Conservation (phyloP, 1,140 invertebrate genomes). For the Pteromalus puparum region DNA sequence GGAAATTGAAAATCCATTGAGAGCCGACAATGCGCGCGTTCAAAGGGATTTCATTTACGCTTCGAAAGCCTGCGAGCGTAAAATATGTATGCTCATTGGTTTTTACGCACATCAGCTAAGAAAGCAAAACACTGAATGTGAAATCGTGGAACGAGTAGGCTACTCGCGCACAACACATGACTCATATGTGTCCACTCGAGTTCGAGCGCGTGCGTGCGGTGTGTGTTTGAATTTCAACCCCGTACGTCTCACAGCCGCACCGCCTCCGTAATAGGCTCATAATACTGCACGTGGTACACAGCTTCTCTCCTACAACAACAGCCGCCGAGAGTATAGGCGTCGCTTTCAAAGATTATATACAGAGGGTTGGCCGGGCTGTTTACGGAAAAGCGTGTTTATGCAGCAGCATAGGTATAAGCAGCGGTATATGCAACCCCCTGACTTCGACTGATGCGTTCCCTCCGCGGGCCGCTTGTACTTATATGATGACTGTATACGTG, state of each 20-base stretch:
- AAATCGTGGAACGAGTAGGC: not conserved
- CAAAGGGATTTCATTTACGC: not conserved
- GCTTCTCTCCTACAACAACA: not conserved
- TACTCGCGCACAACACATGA: not conserved
- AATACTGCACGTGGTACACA: not conserved
- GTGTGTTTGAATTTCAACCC: constrained; percentile 11
- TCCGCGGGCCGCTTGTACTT: not conserved
- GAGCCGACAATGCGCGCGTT: not conserved
- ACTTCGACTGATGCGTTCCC: not conserved
- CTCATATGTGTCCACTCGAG: constrained; percentile 56
- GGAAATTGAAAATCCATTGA: not conserved
- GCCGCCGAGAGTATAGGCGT: not conserved
- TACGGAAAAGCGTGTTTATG: not conserved
- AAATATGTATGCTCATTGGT: too few relatives aligned
- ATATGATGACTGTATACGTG: not conserved
- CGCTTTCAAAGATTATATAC: not conserved
- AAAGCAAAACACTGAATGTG: not conserved
- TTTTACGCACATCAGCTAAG: too few relatives aligned
- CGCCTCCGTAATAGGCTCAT: not conserved
- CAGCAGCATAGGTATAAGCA: too few relatives aligned
- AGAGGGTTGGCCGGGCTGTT: not conserved
- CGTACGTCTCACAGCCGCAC: not conserved
- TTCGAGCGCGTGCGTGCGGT: constrained; percentile 20
- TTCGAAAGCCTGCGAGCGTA: not conserved
- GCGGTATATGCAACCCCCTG: not conserved